Evolutionary conservation across 2,797 vertebrate species (phyloP), one percentile per base, ranked within the genome.

Genomic region (Gymnothorax javanicus): DNA sequence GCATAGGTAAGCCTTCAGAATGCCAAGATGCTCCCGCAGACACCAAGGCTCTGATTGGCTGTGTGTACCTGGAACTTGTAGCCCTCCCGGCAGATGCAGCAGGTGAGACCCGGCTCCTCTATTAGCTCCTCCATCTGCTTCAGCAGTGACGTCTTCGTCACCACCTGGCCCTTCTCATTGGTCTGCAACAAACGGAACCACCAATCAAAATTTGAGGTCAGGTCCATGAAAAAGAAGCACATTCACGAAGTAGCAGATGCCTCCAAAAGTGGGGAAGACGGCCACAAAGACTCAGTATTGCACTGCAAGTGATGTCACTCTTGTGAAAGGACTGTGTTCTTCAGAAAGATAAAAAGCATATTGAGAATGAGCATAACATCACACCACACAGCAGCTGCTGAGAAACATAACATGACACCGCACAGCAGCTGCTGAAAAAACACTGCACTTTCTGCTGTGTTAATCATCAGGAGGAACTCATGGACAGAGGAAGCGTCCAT

Each of bases 111-210:
- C 0, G 99, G 99, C 87, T 99, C 99, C 88, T 99, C 99, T 23
- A 99, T 99, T 82, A 99, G 94, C 91, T 99, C 99, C 91, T 99
- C 99, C 99, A 99, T 99, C 93, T 99, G 99, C 93, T 99, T 99
- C 90, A 99, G 93, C 83, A 99, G 96, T 0, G 98, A 97, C 0
- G 99, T 99, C 95, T 99, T 99, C 0, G 99, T 99, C 93, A 99
- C 98, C n/a, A 99, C 99, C 92, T 99, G 98, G 84, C 99, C 99
- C 92, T 99, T 99, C 91, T 99, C 98, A 11, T 99, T 99, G 0
- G 99, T 99, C 99, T 99, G 93, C 64, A 94, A 94, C 12, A 87
- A 81, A 81, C 56, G 15, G 56, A 81, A 6, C 77, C 0, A n/a
- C 7, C 50, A 81, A 33, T 73, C 8, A 27, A 73, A 23, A 43